Evolutionary conservation across 64 coral and sea anemone genomes (phyloP).

Genomic region (Cladopsammia gracilis): DNA sequence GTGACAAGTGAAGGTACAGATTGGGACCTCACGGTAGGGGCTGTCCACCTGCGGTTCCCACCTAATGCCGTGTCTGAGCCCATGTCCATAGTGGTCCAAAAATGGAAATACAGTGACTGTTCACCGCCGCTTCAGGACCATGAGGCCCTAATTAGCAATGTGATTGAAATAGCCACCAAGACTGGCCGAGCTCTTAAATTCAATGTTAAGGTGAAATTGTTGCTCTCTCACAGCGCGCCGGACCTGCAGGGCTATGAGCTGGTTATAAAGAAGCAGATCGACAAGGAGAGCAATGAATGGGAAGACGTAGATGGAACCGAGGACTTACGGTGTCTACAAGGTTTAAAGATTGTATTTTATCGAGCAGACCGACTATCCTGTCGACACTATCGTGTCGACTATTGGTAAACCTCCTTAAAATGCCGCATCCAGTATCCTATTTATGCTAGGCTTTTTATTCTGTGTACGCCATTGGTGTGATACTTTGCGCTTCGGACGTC

Average conservation of each 20-base stretch:
- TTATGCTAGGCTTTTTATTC: no score
- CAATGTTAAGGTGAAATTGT: background rate
- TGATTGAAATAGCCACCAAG: background rate
- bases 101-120: background rate
- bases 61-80: background rate
- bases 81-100: background rate
- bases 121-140: background rate
- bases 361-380: no score
- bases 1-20: background rate
- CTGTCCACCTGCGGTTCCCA: background rate
- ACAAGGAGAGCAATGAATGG: background rate
- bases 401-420: no score
- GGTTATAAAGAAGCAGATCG: background rate
- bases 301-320: background rate
- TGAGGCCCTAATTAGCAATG: slow-evolving; percentile 4
- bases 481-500: no score
- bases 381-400: no score
- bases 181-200: background rate
- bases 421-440: no score
- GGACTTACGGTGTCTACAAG: background rate
- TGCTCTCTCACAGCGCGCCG: background rate
- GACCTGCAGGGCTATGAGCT: background rate
- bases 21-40: background rate
- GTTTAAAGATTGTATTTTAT: background rate
- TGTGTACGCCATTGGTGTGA: no score